These are phyloP conservation scores for Acromyrmex echinatior DNA, from an alignment of 1,140 invertebrate genomes.

Conservation along the genomic window DNA sequence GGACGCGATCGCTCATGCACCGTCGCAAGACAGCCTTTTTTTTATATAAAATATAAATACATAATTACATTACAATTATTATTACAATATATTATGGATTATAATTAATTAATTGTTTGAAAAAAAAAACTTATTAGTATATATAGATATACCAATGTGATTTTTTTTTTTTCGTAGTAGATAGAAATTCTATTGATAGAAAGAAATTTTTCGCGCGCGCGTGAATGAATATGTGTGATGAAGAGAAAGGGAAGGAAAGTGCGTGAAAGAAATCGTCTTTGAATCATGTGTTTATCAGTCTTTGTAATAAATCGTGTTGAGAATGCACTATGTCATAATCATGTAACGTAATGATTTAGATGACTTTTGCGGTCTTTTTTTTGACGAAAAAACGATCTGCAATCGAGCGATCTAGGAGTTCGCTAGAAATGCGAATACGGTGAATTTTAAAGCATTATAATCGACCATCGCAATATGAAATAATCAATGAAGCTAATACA, in stretches of 20 bases:
- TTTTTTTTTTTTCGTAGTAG: constrained; percentile 69
- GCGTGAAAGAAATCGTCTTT: constrained; percentile 31
- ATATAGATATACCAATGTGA: constrained; percentile 69
- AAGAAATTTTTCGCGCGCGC: constrained; percentile 11
- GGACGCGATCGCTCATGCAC: constrained; percentile 67
- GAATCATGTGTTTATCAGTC: constrained; percentile 64
- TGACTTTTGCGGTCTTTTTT: constrained; percentile 46
- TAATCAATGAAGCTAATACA: constrained; percentile 71
- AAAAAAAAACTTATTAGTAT: constrained; percentile 60
- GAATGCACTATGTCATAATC: constrained; percentile 65
- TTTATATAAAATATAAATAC: constrained; percentile 68
- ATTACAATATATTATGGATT: constrained; percentile 54
- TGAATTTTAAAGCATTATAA: constrained; percentile 62
- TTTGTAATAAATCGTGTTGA: constrained; percentile 45
- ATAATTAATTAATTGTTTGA: constrained; percentile 68
- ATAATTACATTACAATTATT: constrained; percentile 57
- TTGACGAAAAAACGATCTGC: constrained; percentile 31
- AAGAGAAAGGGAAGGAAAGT: constrained; percentile 32
- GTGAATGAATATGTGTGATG: constrained; percentile 39
- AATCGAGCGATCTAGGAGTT: constrained; percentile 58
- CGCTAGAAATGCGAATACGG: constrained; percentile 22
- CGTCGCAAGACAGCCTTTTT: constrained; percentile 72
- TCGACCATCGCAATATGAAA: constrained; percentile 57
- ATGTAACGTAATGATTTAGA: constrained; percentile 67
- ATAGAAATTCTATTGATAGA: constrained; percentile 54